Percentiles rank a stretch among this genome's conserved stretches.
Conservation (phyloP, 2,113 vertebrate species). For the Lates calcarifer region DNA sequence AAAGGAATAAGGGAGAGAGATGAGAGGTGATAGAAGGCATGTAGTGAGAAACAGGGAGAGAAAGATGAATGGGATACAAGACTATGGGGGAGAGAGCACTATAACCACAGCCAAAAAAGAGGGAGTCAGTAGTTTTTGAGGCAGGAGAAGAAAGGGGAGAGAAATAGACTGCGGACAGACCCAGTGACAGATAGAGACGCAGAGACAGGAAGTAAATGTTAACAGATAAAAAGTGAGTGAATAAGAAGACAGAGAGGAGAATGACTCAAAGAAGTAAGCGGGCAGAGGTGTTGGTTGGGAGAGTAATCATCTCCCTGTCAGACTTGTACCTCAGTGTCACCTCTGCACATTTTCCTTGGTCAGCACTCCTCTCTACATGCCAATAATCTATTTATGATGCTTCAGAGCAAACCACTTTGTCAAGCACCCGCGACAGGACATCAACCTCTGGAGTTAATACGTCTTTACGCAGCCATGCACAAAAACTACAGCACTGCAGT, state of each 20-base stretch:
- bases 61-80: constrained; percentile 32
- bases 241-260: background rate
- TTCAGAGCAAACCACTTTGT: constrained; percentile 56
- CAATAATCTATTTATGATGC: constrained; percentile 73
- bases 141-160: background rate
- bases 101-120: background rate
- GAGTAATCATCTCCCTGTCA: constrained; percentile 56
- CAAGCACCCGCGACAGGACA: constrained; percentile 31
- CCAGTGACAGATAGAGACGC: constrained; percentile 18
- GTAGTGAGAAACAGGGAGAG: constrained; percentile 49
- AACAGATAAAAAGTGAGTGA: constrained; percentile 27
- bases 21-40: constrained; percentile 62
- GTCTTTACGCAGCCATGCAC: constrained; percentile 32
- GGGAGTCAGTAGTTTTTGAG: constrained; percentile 10
- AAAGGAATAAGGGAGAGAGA: constrained; percentile 72
- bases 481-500: constrained; percentile 34
- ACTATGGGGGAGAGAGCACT: background rate
- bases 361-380: constrained; percentile 69
- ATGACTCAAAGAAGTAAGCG: background rate
- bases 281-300: background rate
- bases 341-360: constrained; percentile 54
- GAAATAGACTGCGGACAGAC: background rate
- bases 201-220: constrained; percentile 32
- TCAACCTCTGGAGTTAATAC: constrained; percentile 25
- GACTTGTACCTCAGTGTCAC: constrained; percentile 64